Evolutionary conservation across 2,888 invertebrate genomes (phyloP).

Genomic region (Junonia oenone): DNA sequence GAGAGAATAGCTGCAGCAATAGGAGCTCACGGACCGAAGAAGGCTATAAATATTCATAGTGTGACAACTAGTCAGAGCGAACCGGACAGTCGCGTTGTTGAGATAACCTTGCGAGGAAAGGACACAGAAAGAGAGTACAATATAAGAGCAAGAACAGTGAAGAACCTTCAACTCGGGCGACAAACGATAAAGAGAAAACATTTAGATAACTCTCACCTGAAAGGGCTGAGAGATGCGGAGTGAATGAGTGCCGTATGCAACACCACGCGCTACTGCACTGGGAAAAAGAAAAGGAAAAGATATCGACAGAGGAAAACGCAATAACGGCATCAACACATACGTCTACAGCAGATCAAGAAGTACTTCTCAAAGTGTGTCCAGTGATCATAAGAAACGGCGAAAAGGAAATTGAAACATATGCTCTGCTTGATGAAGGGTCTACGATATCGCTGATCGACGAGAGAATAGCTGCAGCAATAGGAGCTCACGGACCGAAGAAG

Average conservation of each 20-base stretch:
- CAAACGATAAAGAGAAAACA: not conserved
- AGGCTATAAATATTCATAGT: too few relatives aligned
- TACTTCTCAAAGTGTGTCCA: conserved; percentile 12
- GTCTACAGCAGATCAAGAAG: not conserved
- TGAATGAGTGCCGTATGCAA: conserved; percentile 7
- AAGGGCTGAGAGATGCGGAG: too few relatives aligned
- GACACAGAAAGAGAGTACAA: too few relatives aligned
- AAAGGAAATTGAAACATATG: not conserved
- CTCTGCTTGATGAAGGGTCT: too few relatives aligned
- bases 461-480: not conserved
- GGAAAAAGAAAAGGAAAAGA: not conserved
- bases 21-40: too few relatives aligned
- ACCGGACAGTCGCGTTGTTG: too few relatives aligned
- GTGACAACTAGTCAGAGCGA: too few relatives aligned
- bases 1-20: too few relatives aligned
- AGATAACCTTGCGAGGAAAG: too few relatives aligned
- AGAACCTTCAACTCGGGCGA: too few relatives aligned
- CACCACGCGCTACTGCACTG: conserved; percentile 13
- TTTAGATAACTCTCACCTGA: not conserved
- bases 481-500: not conserved
- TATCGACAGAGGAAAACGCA: not conserved
- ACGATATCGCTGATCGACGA: too few relatives aligned
- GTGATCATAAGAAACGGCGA: not conserved
- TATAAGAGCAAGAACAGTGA: too few relatives aligned
- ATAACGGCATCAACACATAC: not conserved